These are phyloP conservation scores for Cosmorhoe ocellata DNA, from an alignment of 2,888 invertebrate genomes.

Conservation along the genomic window DNA sequence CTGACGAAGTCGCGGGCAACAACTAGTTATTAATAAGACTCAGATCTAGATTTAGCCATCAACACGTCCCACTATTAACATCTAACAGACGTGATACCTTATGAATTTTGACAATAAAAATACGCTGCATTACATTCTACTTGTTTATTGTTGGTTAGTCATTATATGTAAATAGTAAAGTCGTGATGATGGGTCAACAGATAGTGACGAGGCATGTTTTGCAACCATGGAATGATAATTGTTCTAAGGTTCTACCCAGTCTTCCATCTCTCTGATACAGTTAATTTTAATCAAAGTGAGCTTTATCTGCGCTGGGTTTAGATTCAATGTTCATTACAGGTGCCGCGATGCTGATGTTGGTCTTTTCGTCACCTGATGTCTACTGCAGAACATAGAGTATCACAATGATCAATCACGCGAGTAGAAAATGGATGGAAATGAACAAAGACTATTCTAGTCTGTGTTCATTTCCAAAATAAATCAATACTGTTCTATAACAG, in stretches of 20 bases:
- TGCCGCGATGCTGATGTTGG: not conserved
- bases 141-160: slow-evolving; percentile 79
- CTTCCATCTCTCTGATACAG: slow-evolving; percentile 1
- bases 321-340: not conserved
- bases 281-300: not conserved
- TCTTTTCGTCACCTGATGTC: not conserved
- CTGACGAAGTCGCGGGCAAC: no score
- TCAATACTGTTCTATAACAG: no score
- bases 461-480: no score
- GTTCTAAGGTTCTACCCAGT: slow-evolving; percentile 49
- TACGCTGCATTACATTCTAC: slow-evolving; percentile 52
- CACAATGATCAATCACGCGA: no score
- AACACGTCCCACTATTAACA: slow-evolving; percentile 15
- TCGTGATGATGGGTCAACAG: slow-evolving; percentile 77
- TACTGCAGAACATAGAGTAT: no score
- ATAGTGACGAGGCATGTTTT: slow-evolving; percentile 80
- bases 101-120: slow-evolving; percentile 47
- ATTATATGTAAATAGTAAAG: slow-evolving; percentile 80
- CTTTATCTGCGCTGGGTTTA: not conserved
- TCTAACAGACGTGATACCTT: slow-evolving; percentile 33
- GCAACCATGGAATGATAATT: slow-evolving; percentile 78
- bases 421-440: no score
- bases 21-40: slow-evolving; percentile 1
- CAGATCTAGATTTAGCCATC: slow-evolving; percentile 14
- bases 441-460: no score